phyloP scores from a whole-genome alignment of 1,140 invertebrate genomes.

The Cephus cinctus region DNA sequence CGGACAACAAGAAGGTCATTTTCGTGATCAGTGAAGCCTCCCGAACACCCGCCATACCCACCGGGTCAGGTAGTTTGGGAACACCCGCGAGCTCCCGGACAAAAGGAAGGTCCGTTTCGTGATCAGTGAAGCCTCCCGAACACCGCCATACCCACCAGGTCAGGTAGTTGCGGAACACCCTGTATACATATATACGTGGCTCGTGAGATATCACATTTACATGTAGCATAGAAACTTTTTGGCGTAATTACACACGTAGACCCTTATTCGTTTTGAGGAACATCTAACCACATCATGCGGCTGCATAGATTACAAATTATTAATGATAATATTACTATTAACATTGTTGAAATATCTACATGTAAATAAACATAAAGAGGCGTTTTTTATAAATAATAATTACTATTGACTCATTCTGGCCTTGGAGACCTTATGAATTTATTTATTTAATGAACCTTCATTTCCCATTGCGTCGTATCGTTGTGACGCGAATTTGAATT shows the following conservation, averaged over 20 bases:
- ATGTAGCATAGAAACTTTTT: slow-evolving; percentile 22
- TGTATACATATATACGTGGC: too few species aligned
- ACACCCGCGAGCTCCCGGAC: too few species aligned
- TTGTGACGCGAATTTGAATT: neutral
- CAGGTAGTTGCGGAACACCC: too few species aligned
- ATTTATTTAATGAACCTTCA: too few species aligned
- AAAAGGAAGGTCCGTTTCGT: too few species aligned
- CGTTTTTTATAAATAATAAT: slow-evolving; percentile 33
- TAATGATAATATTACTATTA: slow-evolving; percentile 28
- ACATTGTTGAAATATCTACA: slow-evolving; percentile 46
- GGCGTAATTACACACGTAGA: slow-evolving; percentile 27
- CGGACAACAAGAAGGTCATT: too few species aligned
- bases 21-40: too few species aligned
- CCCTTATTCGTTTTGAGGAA: slow-evolving; percentile 25
- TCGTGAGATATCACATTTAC: neutral
- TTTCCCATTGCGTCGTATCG: neutral
- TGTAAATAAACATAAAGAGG: slow-evolving; percentile 49
- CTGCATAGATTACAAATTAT: slow-evolving; percentile 26
- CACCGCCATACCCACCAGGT: too few species aligned
- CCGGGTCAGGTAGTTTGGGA: too few species aligned
- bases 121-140: too few species aligned
- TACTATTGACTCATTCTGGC: neutral
- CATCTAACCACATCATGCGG: slow-evolving; percentile 30
- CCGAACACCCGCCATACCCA: too few species aligned
- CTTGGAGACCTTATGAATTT: too few species aligned